phyloP scores from a whole-genome alignment of 2,797 vertebrate species.

The Leptatherina wallacei region DNA sequence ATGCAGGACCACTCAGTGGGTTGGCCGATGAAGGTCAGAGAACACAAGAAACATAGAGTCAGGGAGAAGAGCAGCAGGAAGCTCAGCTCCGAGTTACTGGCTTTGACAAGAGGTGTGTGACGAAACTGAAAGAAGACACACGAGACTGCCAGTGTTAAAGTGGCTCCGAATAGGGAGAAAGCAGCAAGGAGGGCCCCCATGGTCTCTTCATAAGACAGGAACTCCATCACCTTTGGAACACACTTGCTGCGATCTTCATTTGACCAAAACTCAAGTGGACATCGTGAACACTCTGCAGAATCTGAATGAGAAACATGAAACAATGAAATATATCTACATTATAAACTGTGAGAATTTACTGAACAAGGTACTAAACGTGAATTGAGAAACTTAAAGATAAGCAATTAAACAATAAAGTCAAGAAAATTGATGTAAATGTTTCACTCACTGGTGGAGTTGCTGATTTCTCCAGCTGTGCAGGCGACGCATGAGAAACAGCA shows the following conservation, averaged over 20 bases:
- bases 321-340: too few relatives aligned
- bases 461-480: slow-evolving; percentile 82
- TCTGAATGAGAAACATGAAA: slow-evolving; percentile 62
- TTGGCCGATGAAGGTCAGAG: slow-evolving; percentile 76
- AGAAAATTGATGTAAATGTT: background rate
- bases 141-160: slow-evolving; percentile 67
- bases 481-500: slow-evolving; percentile 82
- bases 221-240: slow-evolving; percentile 80
- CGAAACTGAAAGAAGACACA: slow-evolving; percentile 74
- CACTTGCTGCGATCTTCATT: slow-evolving; percentile 77
- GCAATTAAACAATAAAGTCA: background rate
- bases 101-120: slow-evolving; percentile 78
- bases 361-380: too few relatives aligned
- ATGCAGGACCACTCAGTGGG: slow-evolving; percentile 80
- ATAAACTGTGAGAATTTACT: too few relatives aligned
- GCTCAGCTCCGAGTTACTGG: slow-evolving; percentile 81
- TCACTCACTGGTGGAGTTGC: slow-evolving; percentile 73
- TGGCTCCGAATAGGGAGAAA: slow-evolving; percentile 76
- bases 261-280: slow-evolving; percentile 80
- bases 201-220: slow-evolving; percentile 80
- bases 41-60: slow-evolving; percentile 79
- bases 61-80: slow-evolving; percentile 80
- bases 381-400: background rate
- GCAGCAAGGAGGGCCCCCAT: slow-evolving; percentile 77
- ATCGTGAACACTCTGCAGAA: slow-evolving; percentile 75